Percentiles rank a stretch among this genome's conserved stretches.
Conservation (phyloP, 2,113 vertebrate genomes). For the Phylloscopus whistleri region DNA sequence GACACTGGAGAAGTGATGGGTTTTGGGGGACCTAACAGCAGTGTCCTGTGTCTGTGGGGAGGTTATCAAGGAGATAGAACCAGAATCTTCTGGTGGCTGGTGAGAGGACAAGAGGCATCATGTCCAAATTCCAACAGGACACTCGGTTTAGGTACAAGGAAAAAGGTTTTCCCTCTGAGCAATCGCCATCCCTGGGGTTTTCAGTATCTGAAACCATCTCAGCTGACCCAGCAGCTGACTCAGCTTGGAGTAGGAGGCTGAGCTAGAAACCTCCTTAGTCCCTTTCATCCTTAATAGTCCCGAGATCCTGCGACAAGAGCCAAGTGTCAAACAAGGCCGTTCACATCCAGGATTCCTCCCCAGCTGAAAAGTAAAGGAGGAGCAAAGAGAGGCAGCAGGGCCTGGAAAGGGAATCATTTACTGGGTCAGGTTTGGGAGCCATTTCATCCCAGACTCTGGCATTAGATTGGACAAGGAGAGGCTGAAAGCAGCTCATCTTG, state of each 20-base stretch:
- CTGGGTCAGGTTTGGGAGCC: not conserved
- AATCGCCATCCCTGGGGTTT: not conserved
- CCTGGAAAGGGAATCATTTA: not conserved
- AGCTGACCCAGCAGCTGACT: not conserved
- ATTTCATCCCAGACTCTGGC: not conserved
- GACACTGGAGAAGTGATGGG: not conserved
- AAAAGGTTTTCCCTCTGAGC: not conserved
- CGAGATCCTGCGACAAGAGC: not conserved
- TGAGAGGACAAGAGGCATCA: not conserved
- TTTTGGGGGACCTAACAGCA: not conserved
- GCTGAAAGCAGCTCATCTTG: not conserved
- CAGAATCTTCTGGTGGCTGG: not conserved
- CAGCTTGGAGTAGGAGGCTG: not conserved
- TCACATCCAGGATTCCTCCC: not conserved
- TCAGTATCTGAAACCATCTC: not conserved
- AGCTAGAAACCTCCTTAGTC: not conserved
- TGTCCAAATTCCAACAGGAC: not conserved
- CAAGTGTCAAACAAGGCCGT: not conserved
- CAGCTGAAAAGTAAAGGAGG: not conserved
- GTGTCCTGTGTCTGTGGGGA: not conserved
- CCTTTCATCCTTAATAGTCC: not conserved
- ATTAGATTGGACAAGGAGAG: not conserved
- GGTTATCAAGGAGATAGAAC: not conserved
- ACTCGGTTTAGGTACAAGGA: not conserved
- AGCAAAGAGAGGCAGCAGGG: not conserved